Base-by-base conservation (phyloP, 2,888 invertebrate species). In the Heteromyza rotundicornis region DNA sequence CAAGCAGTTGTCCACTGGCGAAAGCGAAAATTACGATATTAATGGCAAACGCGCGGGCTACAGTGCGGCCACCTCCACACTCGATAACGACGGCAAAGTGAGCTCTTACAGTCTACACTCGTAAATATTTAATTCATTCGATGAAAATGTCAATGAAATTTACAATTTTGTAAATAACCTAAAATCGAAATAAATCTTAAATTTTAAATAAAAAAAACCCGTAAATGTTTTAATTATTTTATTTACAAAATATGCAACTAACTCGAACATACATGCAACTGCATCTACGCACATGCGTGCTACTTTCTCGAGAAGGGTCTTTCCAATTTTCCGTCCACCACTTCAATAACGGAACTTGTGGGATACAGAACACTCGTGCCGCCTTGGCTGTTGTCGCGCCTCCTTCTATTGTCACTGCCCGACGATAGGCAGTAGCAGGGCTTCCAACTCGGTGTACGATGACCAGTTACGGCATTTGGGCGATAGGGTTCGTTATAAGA, bases 11-110 rank as follows among this genome's bases (percentile, higher is more conserved):
- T 80, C 83, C 49, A 83, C 83, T 17, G 83, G 81, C 22, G 83
- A 83, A 72, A 76, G 79, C 64, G 84, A 83, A 72, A 76, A 78
- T 50, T 74, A 75, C 52, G 84, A 86, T 64, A 78, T 86, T 32
- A 85, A 88, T 76, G 89, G 89, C 32, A 84, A 86, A 68, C 83
- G 84, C 20, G 77, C 78, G 10, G 84, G 84, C 22, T 86, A 83
- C 70, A 86, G 86, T 64, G 82, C 84, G 50, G 86, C 88, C 12
- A 84, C 86, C 14, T 86, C 88, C 14, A 86, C 87, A 2, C 82
- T 88, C 12, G 88, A 89, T 69, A 87, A 89, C 74, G 87, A 89
- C 69, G 89, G 89, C 68, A 88, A 87, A 79, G 73, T 88, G 35
- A 84, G 86, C 66, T 85, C 85, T 66, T 86, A 87, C 78, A 85